A percentile compares a stretch with the other conserved stretches of the same genome.
These are phyloP conservation scores for Catostomus latipinnis DNA, from an alignment of 2,797 vertebrate genomes.

Conservation along the genomic window DNA sequence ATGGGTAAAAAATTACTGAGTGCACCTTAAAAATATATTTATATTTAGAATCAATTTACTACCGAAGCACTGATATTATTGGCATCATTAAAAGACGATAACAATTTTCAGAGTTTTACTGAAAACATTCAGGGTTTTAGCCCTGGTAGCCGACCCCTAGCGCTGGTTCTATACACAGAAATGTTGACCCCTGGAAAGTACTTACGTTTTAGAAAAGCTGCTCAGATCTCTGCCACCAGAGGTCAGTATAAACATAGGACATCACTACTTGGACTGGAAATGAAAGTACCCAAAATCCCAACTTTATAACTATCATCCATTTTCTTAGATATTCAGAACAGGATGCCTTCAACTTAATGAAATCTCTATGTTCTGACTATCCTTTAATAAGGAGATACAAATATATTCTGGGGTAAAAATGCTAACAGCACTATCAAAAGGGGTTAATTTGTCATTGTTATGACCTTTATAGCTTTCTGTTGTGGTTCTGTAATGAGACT, in stretches of 20 bases:
- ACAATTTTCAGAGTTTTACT: no score
- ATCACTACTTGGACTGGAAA: neutral
- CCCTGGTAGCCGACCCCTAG: no score
- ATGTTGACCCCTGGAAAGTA: no score
- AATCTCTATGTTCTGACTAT: neutral
- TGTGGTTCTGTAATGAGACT: slow-evolving; percentile 11
- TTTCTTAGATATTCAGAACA: neutral
- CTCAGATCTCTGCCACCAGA: slow-evolving; percentile 12
- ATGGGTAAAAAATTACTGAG: no score
- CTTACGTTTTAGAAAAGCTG: slow-evolving; percentile 2
- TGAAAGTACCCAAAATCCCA: no score
- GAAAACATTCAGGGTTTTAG: no score
- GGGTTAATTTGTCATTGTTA: neutral
- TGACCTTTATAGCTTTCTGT: slow-evolving; percentile 44
- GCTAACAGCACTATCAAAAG: neutral
- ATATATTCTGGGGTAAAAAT: neutral
- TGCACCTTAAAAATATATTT: no score
- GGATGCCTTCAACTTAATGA: neutral
- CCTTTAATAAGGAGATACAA: neutral
- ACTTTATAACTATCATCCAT: no score
- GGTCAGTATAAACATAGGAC: slow-evolving; percentile 46
- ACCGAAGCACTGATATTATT: no score
- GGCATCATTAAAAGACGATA: no score
- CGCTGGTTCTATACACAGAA: no score
- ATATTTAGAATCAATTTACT: no score